Percentiles rank a stretch among this genome's conserved stretches.
Evolutionary conservation across 2,113 vertebrate genomes (phyloP).

Genomic region (Rhea pennata): DNA sequence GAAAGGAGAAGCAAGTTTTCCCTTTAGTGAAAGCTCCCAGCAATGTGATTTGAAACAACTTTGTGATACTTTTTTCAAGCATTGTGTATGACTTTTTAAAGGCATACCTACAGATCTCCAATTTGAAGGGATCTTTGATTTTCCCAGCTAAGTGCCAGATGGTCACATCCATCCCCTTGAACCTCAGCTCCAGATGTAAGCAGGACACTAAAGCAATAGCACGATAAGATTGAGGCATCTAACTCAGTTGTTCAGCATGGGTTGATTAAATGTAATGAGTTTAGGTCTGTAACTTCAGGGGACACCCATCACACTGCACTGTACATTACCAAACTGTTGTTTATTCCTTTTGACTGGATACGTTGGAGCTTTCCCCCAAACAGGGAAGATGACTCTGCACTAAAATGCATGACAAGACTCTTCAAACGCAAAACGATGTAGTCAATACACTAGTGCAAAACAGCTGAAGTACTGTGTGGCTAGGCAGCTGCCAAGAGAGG

Average conservation of each 20-base stretch:
- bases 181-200: slow-evolving; percentile 52
- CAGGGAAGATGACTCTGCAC: background rate
- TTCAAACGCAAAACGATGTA: background rate
- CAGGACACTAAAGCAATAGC: slow-evolving; percentile 57
- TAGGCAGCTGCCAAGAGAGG: background rate
- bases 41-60: slow-evolving; percentile 71
- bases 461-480: background rate
- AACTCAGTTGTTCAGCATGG: slow-evolving; percentile 64
- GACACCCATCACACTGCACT: slow-evolving; percentile 58
- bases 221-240: slow-evolving; percentile 43
- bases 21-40: slow-evolving; percentile 56
- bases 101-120: slow-evolving; percentile 50
- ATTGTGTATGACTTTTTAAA: slow-evolving; percentile 69
- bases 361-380: background rate
- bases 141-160: slow-evolving; percentile 63
- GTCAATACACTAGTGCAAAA: background rate
- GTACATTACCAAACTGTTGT: slow-evolving; percentile 60
- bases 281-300: slow-evolving; percentile 74
- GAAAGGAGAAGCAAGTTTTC: slow-evolving; percentile 69
- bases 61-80: slow-evolving; percentile 69
- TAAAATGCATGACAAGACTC: background rate
- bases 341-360: slow-evolving; percentile 57
- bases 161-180: slow-evolving; percentile 30
- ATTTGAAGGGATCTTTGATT: slow-evolving; percentile 63
- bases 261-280: slow-evolving; percentile 78